phyloP scores from a whole-genome alignment of 1,140 invertebrate species.

The Ganaspis sp. region DNA sequence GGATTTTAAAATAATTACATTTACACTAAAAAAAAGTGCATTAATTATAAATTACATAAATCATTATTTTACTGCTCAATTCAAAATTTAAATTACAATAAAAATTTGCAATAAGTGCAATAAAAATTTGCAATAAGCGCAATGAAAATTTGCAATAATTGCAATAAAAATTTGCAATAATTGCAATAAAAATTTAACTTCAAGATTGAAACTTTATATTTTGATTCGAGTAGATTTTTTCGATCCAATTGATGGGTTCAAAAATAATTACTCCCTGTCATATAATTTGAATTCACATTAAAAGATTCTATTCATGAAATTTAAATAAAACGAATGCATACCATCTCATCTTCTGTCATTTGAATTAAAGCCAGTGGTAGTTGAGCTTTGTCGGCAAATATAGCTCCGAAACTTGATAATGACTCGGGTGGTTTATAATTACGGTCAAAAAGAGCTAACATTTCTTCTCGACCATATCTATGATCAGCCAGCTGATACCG shows the following conservation, averaged over 20 bases:
- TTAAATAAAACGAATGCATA: constrained; percentile 64
- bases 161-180: no score
- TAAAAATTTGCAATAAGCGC: no score
- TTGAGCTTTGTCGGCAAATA: constrained; percentile 86
- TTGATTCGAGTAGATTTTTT: no score
- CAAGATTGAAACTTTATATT: no score
- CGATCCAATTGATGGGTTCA: no score
- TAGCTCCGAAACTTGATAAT: constrained; percentile 79
- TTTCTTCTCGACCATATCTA: constrained; percentile 91
- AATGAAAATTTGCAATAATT: no score
- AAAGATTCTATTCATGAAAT: background rate
- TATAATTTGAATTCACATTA: background rate
- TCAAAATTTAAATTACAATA: no score
- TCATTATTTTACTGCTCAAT: no score
- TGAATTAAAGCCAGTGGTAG: constrained; percentile 86
- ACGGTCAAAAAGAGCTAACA: constrained; percentile 88
- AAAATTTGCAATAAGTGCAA: no score
- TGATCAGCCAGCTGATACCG: constrained; percentile 84
- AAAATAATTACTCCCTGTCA: no score
- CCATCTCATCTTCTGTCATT: constrained; percentile 89
- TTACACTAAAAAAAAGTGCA: background rate
- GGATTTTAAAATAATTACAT: background rate
- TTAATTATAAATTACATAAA: no score
- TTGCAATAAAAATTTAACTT: no score
- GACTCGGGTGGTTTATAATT: constrained; percentile 82